phyloP scores from a whole-genome alignment of 2,797 vertebrate genomes.

The Rhinoraja longicauda region DNA sequence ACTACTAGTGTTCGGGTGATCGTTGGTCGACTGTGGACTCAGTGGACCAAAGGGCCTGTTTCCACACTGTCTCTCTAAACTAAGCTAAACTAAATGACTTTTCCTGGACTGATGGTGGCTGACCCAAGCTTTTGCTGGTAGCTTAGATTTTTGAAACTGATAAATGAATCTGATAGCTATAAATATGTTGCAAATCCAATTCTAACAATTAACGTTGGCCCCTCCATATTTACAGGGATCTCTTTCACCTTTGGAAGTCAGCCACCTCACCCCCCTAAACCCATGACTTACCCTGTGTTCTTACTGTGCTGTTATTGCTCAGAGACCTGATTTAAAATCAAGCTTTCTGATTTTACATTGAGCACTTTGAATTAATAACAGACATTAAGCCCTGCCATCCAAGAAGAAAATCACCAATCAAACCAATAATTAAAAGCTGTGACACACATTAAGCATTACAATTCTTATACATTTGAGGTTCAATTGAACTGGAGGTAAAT shows the following conservation, averaged over 20 bases:
- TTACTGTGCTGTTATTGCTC: not conserved
- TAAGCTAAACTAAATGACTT: not conserved
- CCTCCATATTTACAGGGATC: not conserved
- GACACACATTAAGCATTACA: not conserved
- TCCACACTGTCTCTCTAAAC: too few species aligned
- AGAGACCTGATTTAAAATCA: not conserved
- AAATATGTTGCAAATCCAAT: not conserved
- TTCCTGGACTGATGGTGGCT: not conserved
- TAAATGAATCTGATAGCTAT: not conserved
- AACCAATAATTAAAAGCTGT: conserved; percentile 34
- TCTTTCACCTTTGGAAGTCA: not conserved
- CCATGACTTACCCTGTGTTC: not conserved
- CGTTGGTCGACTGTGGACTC: too few species aligned
- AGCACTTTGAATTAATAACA: conserved; percentile 20
- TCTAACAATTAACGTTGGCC: not conserved
- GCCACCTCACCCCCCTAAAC: not conserved
- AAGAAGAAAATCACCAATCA: conserved; percentile 24
- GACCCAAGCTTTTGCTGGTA: not conserved
- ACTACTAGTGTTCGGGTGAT: too few species aligned
- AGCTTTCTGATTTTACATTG: not conserved
- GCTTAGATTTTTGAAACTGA: not conserved
- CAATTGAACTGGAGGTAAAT: not conserved
- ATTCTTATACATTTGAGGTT: conserved; percentile 7
- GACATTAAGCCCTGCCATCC: not conserved
- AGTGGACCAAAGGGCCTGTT: too few species aligned